phyloP scores from a whole-genome alignment of 2,797 vertebrate species.

The Allobates femoralis region DNA sequence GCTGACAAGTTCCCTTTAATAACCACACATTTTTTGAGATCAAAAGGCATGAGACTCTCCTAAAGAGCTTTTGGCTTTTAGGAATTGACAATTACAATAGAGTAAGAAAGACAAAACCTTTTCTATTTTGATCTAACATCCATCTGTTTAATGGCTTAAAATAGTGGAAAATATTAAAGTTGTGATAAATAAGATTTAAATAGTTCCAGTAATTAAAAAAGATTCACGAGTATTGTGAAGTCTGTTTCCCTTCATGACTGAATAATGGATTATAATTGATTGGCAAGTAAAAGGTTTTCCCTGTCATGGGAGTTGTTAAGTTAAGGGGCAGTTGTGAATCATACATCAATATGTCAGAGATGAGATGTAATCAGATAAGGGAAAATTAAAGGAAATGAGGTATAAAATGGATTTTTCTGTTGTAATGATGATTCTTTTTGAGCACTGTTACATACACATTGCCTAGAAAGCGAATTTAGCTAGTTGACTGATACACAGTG shows the following conservation, averaged over 20 bases:
- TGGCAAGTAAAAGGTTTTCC: conserved; percentile 10
- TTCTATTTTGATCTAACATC: background rate
- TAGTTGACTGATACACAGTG: no score
- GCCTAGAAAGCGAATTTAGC: background rate
- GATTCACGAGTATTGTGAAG: background rate
- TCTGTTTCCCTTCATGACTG: background rate
- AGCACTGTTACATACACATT: background rate
- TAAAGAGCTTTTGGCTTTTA: background rate
- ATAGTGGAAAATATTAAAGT: background rate
- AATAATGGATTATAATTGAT: background rate
- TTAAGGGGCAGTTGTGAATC: background rate
- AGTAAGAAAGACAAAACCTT: background rate
- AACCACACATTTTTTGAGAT: no score
- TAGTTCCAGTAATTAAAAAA: background rate
- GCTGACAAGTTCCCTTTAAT: no score
- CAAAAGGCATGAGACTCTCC: no score
- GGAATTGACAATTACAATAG: background rate
- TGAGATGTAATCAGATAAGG: background rate
- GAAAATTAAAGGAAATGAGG: background rate
- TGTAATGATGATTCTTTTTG: background rate
- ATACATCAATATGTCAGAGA: background rate
- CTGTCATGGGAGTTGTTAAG: background rate
- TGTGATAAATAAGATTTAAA: background rate
- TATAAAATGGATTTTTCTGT: background rate
- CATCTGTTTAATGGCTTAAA: background rate